Percentiles rank a stretch among this genome's conserved stretches.
Evolutionary conservation across 2,888 invertebrate genomes (phyloP).

Genomic region (Lasioglossum villosulum): DNA sequence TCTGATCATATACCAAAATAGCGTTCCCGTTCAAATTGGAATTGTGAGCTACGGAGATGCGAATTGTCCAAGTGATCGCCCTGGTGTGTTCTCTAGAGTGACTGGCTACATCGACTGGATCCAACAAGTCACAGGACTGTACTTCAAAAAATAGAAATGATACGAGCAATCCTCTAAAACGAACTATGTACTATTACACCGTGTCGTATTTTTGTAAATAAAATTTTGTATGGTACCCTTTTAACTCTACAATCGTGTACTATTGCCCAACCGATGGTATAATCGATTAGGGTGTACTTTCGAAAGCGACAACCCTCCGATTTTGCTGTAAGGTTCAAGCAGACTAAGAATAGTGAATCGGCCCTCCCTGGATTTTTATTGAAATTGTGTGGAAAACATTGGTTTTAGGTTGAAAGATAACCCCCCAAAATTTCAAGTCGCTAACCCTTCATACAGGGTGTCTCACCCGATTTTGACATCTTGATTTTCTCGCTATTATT

Average conservation of each 20-base stretch:
- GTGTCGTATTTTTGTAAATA: not conserved
- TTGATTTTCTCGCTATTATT: too few species aligned
- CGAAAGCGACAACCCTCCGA: too few species aligned
- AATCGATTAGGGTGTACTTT: too few species aligned
- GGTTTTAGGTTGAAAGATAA: too few species aligned
- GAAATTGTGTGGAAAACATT: too few species aligned
- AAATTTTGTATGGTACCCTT: not conserved
- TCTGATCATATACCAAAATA: constrained; percentile 51
- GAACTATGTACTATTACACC: not conserved
- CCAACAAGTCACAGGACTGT: constrained; percentile 22
- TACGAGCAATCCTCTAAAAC: not conserved
- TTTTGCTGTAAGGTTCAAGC: too few species aligned
- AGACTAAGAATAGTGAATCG: too few species aligned
- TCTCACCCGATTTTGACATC: too few species aligned
- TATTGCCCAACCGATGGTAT: too few species aligned
- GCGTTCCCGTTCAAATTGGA: constrained; percentile 68
- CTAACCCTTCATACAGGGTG: too few species aligned
- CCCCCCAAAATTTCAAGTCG: too few species aligned
- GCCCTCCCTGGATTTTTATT: too few species aligned
- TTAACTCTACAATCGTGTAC: not conserved
- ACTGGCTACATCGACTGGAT: constrained; percentile 67
- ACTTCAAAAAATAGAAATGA: not conserved
- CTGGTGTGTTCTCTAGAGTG: constrained; percentile 69
- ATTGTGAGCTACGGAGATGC: constrained; percentile 73
- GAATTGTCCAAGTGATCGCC: constrained; percentile 66